Evolutionary conservation across 1,140 invertebrate species (phyloP), one percentile per base, ranked within the genome.

Genomic region (Harlomillsia oculata): DNA sequence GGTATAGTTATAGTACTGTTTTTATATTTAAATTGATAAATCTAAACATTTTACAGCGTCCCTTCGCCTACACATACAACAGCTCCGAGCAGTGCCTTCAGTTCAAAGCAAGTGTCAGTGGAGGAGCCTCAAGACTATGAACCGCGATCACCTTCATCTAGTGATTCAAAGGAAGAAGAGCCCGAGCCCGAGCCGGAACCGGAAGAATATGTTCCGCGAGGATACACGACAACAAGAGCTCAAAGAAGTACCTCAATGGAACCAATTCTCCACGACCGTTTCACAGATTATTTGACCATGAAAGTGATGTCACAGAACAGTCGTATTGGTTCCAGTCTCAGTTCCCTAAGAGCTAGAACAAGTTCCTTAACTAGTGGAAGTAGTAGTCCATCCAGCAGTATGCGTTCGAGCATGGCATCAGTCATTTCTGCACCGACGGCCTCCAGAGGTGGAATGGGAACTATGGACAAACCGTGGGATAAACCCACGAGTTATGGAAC

Each of bases 241-340:
- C 5, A 11, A 5, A 41, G 16, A 41, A 16, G 18, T 5, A 5
- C 11, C 8, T 41, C 39, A 11, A 8, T 25, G n/a, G 30, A 25
- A 0, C 5, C 32, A 5, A 20, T 56, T 11, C 34, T 56, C 1
- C 53, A 56, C 32, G 54, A 56, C 25, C 45, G 54, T 3, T 56
- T 50, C 46, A 56, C 54, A 0, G 54, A 56, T 30, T 56, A 56
- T 29, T n/a, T 56, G 5, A 45, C 46, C 3, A 56, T 56, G 54
- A 56, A 56, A 41, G 39, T 48, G 0, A 48, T 32, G 18, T 28
- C 30, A 28, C 16, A 29, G 3, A 48, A 48, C 16, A 21, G 30
- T 8, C 28, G 45, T 5, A 32, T 30, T 4, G 23, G 28, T 20
- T 48, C 45, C 45, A 11, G 45, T 8, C 45, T 20, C 8, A 20